These are phyloP conservation scores for Phyllotreta cruciferae DNA, from an alignment of 2,888 invertebrate species.

Conservation along the genomic window DNA sequence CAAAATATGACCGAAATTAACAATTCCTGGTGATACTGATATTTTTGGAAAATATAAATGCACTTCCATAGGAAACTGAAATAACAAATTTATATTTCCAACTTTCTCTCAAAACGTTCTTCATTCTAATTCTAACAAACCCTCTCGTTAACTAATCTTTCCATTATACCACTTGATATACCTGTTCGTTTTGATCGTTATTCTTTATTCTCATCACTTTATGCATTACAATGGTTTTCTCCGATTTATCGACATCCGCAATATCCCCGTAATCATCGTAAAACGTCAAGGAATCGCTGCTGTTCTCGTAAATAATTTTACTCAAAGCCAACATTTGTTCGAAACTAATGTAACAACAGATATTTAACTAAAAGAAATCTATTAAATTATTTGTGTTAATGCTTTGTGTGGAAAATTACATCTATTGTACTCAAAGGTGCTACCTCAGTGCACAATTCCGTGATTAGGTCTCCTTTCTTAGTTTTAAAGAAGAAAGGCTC, in stretches of 20 bases:
- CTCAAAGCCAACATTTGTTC: constrained; percentile 39
- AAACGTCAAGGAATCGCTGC: background rate
- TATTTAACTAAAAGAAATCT: constrained; percentile 33
- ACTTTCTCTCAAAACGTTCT: background rate
- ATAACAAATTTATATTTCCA: constrained; percentile 23
- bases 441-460: constrained; percentile 1
- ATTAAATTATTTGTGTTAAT: too few species aligned
- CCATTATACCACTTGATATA: too few species aligned
- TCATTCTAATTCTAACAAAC: too few species aligned
- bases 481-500: constrained; percentile 22
- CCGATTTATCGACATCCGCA: background rate
- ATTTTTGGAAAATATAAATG: constrained; percentile 47
- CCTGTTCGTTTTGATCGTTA: too few species aligned
- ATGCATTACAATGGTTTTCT: background rate
- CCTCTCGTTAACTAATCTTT: too few species aligned
- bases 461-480: constrained; percentile 7
- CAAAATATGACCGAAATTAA: constrained; percentile 45
- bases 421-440: constrained; percentile 16
- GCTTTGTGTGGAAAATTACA: constrained; percentile 5
- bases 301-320: constrained; percentile 35
- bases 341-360: constrained; percentile 36
- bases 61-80: constrained; percentile 43
- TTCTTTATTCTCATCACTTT: background rate
- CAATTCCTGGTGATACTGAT: constrained; percentile 39
- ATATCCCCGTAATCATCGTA: background rate